phyloP scores from a whole-genome alignment of 2,797 vertebrate genomes.

The Stomatorhinus walkeri region DNA sequence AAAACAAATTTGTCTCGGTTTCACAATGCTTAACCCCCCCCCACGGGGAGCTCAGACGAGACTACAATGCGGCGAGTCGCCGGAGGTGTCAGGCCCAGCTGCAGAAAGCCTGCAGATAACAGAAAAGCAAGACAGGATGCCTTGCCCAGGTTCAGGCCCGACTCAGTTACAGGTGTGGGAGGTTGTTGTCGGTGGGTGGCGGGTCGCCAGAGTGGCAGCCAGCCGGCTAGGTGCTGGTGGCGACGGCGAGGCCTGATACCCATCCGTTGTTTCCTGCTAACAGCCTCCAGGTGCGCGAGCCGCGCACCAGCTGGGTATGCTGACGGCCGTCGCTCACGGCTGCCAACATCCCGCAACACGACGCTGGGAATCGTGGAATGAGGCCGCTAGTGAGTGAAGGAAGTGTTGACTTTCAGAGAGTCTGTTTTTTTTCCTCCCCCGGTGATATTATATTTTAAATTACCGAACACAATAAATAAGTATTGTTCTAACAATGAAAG shows the following conservation, averaged over 20 bases:
- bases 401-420: background rate
- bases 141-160: background rate
- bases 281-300: conserved; percentile 2
- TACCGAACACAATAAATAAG: background rate
- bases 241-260: background rate
- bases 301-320: background rate
- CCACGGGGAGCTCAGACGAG: background rate
- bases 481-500: background rate
- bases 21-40: conserved; percentile 6
- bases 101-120: background rate
- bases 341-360: conserved; percentile 31
- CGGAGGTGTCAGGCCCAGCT: background rate
- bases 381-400: background rate
- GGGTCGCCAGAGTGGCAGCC: background rate
- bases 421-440: background rate
- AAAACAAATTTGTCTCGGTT: conserved; percentile 16
- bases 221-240: conserved; percentile 16
- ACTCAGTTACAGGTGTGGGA: conserved; percentile 10
- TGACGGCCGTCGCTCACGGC: background rate
- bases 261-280: background rate
- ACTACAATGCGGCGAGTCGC: background rate
- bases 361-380: conserved; percentile 33
- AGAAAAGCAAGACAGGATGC: background rate
- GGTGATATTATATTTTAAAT: background rate
- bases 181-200: background rate